Conservation (phyloP, 2,797 vertebrate species). For the Thunnus albacares region DNA sequence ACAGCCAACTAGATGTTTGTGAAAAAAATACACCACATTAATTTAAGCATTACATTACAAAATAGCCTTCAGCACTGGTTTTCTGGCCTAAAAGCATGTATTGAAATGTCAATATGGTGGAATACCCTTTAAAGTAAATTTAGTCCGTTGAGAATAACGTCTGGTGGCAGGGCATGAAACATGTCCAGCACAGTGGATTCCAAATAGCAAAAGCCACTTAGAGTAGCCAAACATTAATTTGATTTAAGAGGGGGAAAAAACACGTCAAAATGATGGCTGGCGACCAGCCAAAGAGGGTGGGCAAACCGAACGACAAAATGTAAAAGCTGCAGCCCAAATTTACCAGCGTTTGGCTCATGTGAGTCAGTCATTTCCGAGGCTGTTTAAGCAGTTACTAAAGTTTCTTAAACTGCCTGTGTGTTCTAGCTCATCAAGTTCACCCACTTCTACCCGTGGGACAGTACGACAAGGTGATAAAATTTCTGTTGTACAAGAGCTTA, state of each 20-base stretch:
- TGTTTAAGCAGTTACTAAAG: constrained; percentile 57
- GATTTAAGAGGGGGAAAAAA: constrained; percentile 15
- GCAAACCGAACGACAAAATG: constrained; percentile 33
- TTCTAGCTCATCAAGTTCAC: constrained; percentile 53
- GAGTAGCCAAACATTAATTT: constrained; percentile 6
- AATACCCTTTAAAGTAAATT: constrained; percentile 1
- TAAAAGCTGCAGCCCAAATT: constrained; percentile 41
- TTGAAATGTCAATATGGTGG: background rate
- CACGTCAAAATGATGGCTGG: constrained; percentile 19
- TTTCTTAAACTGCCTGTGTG: constrained; percentile 56
- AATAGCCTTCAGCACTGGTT: background rate
- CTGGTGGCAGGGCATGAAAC: background rate
- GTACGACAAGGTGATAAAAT: constrained; percentile 21
- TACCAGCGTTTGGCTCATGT: constrained; percentile 44
- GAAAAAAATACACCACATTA: background rate
- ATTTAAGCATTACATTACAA: background rate
- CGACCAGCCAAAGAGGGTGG: background rate
- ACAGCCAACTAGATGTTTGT: background rate
- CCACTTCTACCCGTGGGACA: constrained; percentile 28
- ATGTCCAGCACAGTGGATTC: constrained; percentile 5
- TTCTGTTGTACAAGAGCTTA: constrained; percentile 29
- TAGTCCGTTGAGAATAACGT: constrained; percentile 17
- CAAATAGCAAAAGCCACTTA: constrained; percentile 10
- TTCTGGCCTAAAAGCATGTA: background rate
- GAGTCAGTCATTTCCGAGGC: constrained; percentile 35